A percentile compares a stretch with the other conserved stretches of the same genome.
phyloP scores from a whole-genome alignment of 92 coral and sea anemone genomes.

The Epizoanthus fatuus region DNA sequence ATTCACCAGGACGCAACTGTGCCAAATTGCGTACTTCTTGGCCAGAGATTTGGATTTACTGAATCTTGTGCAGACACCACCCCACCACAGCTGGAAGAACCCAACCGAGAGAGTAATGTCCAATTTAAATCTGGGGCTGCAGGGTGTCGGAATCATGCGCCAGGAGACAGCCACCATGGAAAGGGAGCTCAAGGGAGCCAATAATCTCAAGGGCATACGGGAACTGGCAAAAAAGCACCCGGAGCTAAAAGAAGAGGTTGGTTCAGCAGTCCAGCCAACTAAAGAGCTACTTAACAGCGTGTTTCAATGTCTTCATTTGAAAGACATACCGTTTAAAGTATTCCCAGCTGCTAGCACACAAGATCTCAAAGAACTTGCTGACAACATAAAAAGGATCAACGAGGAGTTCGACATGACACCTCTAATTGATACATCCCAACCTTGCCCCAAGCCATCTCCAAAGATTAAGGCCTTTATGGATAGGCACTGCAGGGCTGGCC shows the following conservation, averaged over 20 bases:
- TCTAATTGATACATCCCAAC: slow-evolving; percentile 48
- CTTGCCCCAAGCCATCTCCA: slow-evolving; percentile 45
- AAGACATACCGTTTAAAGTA: slow-evolving; percentile 45
- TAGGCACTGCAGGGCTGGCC: slow-evolving; percentile 59
- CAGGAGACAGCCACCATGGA: slow-evolving; percentile 46
- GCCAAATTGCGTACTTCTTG: slow-evolving; percentile 48
- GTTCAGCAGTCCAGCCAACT: slow-evolving; percentile 44
- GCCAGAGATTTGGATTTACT: slow-evolving; percentile 34
- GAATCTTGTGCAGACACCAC: slow-evolving; percentile 58
- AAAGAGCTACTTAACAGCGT: slow-evolving; percentile 48
- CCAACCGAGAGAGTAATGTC: slow-evolving; percentile 75
- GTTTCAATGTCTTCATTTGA: slow-evolving; percentile 54
- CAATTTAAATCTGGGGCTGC: slow-evolving; percentile 65
- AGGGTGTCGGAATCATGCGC: slow-evolving; percentile 64
- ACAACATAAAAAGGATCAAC: slow-evolving; percentile 42
- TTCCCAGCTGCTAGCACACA: slow-evolving; percentile 41
- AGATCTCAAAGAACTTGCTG: slow-evolving; percentile 27
- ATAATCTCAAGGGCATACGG: slow-evolving; percentile 41
- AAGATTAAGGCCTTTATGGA: slow-evolving; percentile 56
- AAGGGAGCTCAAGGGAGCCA: slow-evolving; percentile 46
- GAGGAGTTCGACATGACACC: slow-evolving; percentile 49
- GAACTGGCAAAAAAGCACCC: slow-evolving; percentile 42
- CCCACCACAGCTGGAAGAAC: slow-evolving; percentile 64
- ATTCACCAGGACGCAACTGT: slow-evolving; percentile 43
- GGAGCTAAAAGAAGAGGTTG: slow-evolving; percentile 27